phyloP scores from a whole-genome alignment of 1,140 invertebrate species.

The Ips typographus region DNA sequence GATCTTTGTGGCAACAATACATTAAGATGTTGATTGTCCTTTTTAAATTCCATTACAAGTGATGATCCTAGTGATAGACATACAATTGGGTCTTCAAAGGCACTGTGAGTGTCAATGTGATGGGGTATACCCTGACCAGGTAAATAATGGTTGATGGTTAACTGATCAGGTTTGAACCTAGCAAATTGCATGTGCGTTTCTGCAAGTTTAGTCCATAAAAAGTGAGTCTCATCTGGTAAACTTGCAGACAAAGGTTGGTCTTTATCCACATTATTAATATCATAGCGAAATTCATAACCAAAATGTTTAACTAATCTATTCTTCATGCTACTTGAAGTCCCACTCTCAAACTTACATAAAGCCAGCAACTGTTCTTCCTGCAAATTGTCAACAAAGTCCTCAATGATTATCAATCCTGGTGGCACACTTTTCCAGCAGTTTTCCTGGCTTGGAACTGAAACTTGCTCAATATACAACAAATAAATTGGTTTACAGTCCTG shows the following conservation, averaged over 20 bases:
- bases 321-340: constrained; percentile 63
- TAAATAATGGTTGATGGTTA: constrained; percentile 90
- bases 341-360: constrained; percentile 61
- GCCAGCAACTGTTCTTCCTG: constrained; percentile 71
- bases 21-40: constrained; percentile 60
- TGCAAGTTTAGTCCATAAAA: constrained; percentile 65
- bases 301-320: constrained; percentile 89
- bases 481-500: constrained; percentile 62
- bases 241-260: constrained; percentile 63
- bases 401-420: constrained; percentile 70
- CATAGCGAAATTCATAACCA: constrained; percentile 92
- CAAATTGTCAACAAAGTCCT: constrained; percentile 71
- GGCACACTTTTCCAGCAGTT: constrained; percentile 55
- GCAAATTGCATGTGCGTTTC: constrained; percentile 53
- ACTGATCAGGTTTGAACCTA: constrained; percentile 74
- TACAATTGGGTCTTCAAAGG: constrained; percentile 87
- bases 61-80: constrained; percentile 86
- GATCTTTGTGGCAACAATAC: constrained; percentile 75
- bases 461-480: constrained; percentile 62
- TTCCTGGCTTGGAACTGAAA: constrained; percentile 49
- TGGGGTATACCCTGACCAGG: constrained; percentile 94
- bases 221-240: constrained; percentile 72
- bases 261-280: constrained; percentile 83
- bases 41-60: constrained; percentile 86
- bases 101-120: constrained; percentile 94